Evolutionary conservation across 2,888 invertebrate genomes (phyloP), one percentile per base, ranked within the genome.

Genomic region (Scotopteryx bipunctaria): DNA sequence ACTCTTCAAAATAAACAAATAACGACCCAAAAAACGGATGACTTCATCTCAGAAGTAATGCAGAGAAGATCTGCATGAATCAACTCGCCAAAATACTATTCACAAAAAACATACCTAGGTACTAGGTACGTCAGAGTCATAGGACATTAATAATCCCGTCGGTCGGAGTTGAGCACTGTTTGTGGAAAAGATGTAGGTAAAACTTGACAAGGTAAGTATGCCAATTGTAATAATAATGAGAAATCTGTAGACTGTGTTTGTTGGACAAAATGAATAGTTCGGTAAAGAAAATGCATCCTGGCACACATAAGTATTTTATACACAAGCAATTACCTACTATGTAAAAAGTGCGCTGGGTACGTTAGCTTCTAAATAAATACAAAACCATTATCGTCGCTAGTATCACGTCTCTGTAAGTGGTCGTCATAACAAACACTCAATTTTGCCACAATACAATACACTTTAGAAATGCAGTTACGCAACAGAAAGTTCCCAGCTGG

Each of bases 401-500:
- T 27, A 35, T 45, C 27, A 36, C 13, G 31, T 46, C 29, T 41
- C 36, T 19, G n/a, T 38, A 32, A 37, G 37, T 37, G 42, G 36
- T 25, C 32, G 17, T 27, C 33, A 32, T 13, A 50, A 50, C 36
- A 29, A 47, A 25, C 33, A 36, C 27, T 33, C 29, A 23, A 35
- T 14, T n/a, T 6, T 33, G 25, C 15, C 17, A 48, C 21, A 43
- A 46, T 38, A 53, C 46, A 53, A 47, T 17, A 35, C 42, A 29
- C 40, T 54, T 48, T 40, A 48, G 53, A 54, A 54, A 54, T 44
- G 32, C 32, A 29, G 35, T 44, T 48, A 44, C 11, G 35, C 31
- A 54, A 54, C 40, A 40, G 29, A 44, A 36, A 47, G 44, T 48
- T 54, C 48, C 44, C 48, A 48, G 43, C 33, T 2, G 13, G 37